Conservation (phyloP, 2,888 invertebrate genomes). For the Noctua janthe region DNA sequence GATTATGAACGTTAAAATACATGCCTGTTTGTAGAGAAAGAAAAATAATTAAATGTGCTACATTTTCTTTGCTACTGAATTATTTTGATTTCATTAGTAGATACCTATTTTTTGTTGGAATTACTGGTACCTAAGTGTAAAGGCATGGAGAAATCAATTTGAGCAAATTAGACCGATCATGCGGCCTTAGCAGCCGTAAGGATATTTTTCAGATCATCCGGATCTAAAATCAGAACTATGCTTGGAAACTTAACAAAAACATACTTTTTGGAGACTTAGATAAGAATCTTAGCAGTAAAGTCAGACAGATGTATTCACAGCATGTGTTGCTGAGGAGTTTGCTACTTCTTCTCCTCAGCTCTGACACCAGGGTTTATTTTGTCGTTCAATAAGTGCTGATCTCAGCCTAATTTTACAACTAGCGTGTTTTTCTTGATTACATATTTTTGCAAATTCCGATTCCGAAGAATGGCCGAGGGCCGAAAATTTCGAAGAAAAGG, state of each 20-base stretch:
- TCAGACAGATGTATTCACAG: background rate
- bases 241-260: background rate
- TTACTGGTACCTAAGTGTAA: background rate
- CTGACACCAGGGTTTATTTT: too few relatives aligned
- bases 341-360: background rate
- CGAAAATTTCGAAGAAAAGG: background rate
- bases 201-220: background rate
- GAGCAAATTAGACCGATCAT: background rate
- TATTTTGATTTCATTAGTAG: background rate
- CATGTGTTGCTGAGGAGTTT: background rate
- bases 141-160: background rate
- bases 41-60: background rate
- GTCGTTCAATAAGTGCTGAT: too few relatives aligned
- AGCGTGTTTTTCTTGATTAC: too few relatives aligned
- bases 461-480: background rate
- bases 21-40: background rate
- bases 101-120: too few relatives aligned
- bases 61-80: background rate
- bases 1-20: constrained; percentile 70
- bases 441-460: background rate
- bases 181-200: background rate
- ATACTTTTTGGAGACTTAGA: background rate
- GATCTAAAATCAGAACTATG: background rate
- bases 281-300: background rate
- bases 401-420: background rate